phyloP scores from a whole-genome alignment of 2,797 vertebrate species.

The Oreortyx pictus region DNA sequence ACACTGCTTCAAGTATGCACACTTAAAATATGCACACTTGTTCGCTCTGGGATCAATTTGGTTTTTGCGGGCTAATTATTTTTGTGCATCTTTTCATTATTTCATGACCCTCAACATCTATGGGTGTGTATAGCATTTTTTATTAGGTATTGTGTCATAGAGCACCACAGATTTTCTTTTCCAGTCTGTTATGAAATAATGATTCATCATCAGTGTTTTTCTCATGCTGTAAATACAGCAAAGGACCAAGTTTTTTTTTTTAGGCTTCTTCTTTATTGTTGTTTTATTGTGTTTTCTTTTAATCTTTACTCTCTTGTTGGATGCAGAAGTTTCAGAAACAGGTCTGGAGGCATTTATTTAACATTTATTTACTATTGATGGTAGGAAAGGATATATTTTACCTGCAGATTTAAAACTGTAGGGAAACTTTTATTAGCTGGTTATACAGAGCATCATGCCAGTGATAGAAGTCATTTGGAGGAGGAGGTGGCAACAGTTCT shows the following conservation, averaged over 20 bases:
- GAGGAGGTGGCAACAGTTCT: neutral
- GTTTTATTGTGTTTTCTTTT: neutral
- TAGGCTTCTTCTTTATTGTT: neutral
- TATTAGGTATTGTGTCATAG: neutral
- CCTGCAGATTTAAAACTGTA: neutral
- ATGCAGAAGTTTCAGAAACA: neutral
- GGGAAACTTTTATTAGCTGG: neutral
- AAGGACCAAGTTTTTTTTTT: neutral
- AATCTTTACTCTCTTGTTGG: neutral
- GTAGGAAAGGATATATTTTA: neutral
- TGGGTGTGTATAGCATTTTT: neutral
- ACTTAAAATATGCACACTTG: neutral
- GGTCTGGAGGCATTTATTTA: neutral
- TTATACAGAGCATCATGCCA: neutral
- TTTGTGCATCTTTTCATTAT: neutral
- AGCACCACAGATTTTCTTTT: neutral
- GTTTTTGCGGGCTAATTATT: neutral
- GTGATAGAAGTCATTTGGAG: neutral
- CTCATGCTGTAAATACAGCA: neutral
- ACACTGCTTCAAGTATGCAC: neutral
- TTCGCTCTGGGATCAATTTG: neutral
- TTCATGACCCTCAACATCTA: neutral
- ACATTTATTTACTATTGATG: neutral
- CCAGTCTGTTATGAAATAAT: neutral
- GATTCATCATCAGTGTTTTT: neutral